A percentile compares a stretch with the other conserved stretches of the same genome.
These are phyloP conservation scores for Dorcus parallelipipedus DNA, from an alignment of 2,888 invertebrate species.

Conservation along the genomic window DNA sequence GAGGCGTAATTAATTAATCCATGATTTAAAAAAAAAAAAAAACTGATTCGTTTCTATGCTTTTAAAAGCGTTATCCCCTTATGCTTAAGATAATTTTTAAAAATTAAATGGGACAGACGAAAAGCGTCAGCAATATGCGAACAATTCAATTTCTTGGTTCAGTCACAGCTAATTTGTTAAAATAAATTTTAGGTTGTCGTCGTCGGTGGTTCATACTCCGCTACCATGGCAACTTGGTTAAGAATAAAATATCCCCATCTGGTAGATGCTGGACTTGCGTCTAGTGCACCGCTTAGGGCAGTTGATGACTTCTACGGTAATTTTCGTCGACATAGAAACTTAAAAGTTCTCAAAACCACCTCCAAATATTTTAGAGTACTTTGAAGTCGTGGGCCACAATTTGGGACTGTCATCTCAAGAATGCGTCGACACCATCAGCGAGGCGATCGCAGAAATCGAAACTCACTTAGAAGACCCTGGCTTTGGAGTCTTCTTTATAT, in stretches of 20 bases:
- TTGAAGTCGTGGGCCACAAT: constrained; percentile 49
- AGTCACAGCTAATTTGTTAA: neutral
- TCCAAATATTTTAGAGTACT: constrained; percentile 49
- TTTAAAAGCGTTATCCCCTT: neutral
- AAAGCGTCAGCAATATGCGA: no score
- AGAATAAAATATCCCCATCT: constrained; percentile 29
- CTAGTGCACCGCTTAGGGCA: constrained; percentile 29
- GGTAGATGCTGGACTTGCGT: constrained; percentile 26
- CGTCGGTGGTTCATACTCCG: constrained; percentile 32
- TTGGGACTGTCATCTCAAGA: constrained; percentile 44
- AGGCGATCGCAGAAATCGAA: constrained; percentile 43
- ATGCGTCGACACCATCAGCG: constrained; percentile 47
- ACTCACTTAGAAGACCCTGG: constrained; percentile 32
- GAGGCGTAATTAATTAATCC: no score
- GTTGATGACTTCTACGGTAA: constrained; percentile 28
- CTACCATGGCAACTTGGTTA: constrained; percentile 30
- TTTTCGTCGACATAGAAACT: neutral
- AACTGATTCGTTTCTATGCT: neutral
- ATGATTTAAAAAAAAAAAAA: no score
- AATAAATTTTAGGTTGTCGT: constrained; percentile 22
- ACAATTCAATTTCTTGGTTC: no score
- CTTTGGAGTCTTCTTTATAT: constrained; percentile 41
- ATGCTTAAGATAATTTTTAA: no score
- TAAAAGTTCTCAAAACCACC: neutral
- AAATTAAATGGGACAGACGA: no score